Percentiles rank a stretch among this genome's conserved stretches.
phyloP scores from a whole-genome alignment of 2,113 vertebrate genomes.

The Carollia perspicillata region DNA sequence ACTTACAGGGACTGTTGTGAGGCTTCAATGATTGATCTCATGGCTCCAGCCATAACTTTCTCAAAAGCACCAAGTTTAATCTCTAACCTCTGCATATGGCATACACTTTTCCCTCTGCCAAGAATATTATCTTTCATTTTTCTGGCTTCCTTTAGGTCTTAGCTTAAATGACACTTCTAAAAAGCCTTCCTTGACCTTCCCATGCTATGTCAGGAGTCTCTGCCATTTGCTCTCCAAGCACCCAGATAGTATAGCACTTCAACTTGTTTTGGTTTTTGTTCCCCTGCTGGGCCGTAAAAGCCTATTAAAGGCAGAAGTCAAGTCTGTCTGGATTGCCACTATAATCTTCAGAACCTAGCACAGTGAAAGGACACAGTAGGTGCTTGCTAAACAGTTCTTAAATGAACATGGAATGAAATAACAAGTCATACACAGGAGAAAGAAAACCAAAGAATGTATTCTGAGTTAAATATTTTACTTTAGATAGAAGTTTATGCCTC shows the following conservation, averaged over 20 bases:
- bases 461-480: background rate
- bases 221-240: background rate
- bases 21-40: background rate
- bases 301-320: background rate
- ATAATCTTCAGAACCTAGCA: background rate
- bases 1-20: background rate
- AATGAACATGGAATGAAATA: background rate
- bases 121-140: slow-evolving; percentile 14
- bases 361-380: background rate
- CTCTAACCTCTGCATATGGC: background rate
- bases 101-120: background rate
- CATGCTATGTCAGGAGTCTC: background rate
- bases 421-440: background rate
- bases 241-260: background rate
- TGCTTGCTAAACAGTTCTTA: background rate
- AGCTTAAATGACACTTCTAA: slow-evolving; percentile 2
- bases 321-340: background rate
- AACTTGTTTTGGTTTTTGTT: background rate
- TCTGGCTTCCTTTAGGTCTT: slow-evolving; percentile 17
- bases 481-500: background rate
- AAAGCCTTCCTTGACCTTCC: background rate
- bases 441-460: slow-evolving; percentile 3
- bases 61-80: slow-evolving; percentile 22
- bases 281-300: background rate
- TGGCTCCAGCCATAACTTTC: background rate